phyloP scores from a whole-genome alignment of 2,888 invertebrate species.

The Calameuta filiformis region DNA sequence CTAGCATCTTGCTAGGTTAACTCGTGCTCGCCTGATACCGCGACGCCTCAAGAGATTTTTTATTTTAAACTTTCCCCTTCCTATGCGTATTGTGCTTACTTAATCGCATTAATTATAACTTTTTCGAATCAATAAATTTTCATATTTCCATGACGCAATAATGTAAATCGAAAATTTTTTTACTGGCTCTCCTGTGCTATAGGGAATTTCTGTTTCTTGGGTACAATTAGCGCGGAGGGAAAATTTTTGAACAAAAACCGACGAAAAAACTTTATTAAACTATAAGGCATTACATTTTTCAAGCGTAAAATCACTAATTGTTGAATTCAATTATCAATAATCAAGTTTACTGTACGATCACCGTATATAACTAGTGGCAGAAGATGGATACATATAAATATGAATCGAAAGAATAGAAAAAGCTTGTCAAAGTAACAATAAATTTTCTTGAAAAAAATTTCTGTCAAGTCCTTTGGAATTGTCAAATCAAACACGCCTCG shows the following conservation, averaged over 20 bases:
- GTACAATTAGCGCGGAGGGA: background rate
- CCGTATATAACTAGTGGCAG: too few relatives aligned
- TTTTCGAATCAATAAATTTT: background rate
- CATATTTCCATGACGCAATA: background rate
- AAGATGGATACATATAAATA: background rate
- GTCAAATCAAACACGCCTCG: background rate
- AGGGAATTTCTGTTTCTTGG: background rate
- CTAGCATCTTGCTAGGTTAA: slow-evolving; percentile 5
- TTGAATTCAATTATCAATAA: background rate
- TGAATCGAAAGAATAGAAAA: too few relatives aligned
- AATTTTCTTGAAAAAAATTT: background rate
- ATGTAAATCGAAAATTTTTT: background rate
- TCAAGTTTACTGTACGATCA: background rate
- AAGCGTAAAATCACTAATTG: background rate
- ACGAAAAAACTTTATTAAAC: background rate
- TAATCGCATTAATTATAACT: background rate
- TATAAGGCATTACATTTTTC: background rate
- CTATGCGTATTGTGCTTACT: background rate
- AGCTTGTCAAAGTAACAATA: background rate
- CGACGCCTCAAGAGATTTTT: background rate
- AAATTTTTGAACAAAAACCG: background rate
- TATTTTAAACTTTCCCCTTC: background rate
- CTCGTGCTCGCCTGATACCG: background rate
- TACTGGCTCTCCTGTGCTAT: background rate
- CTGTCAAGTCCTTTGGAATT: background rate